Evolutionary conservation across 2,888 invertebrate species (phyloP).

Genomic region (Macrostomum cliftonense): DNA sequence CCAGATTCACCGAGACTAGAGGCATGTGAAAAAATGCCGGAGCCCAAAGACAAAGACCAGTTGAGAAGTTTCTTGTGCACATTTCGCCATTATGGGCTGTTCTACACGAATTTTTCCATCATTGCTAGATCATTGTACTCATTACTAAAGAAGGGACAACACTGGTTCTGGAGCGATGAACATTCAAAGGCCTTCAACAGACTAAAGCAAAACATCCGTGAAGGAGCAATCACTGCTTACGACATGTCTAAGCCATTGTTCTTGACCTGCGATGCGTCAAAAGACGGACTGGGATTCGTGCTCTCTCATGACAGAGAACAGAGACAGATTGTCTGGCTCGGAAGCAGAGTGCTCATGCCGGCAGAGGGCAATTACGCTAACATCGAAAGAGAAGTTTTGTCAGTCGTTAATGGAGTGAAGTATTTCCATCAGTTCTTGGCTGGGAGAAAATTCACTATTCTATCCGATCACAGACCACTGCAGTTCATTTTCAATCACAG

Average conservation of each 20-base stretch:
- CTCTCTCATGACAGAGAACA: constrained; percentile 1
- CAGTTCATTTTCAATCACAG: constrained; percentile 23
- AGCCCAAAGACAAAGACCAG: too few relatives aligned
- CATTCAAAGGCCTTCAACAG: background rate
- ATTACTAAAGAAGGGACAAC: background rate
- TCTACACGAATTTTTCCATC: too few relatives aligned
- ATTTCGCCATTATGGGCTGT: too few relatives aligned
- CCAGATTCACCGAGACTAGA: background rate
- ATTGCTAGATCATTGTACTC: too few relatives aligned
- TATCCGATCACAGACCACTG: constrained; percentile 30
- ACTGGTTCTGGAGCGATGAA: background rate
- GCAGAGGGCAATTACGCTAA: constrained; percentile 26
- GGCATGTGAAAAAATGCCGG: too few relatives aligned
- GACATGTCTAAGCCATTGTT: constrained; percentile 1
- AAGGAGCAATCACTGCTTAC: constrained; percentile 2
- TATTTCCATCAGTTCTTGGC: constrained; percentile 29
- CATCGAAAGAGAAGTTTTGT: constrained; percentile 25
- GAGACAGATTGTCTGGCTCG: constrained; percentile 4
- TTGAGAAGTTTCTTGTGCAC: too few relatives aligned
- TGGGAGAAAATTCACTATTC: constrained; percentile 27
- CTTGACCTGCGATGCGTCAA: constrained; percentile 1
- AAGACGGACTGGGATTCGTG: constrained; percentile 4
- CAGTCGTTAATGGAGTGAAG: constrained; percentile 26
- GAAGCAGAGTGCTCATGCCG: constrained; percentile 14
- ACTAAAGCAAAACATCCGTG: background rate